Base-by-base conservation (phyloP, 2,888 invertebrate species). In the Halocaridina rubra region DNA sequence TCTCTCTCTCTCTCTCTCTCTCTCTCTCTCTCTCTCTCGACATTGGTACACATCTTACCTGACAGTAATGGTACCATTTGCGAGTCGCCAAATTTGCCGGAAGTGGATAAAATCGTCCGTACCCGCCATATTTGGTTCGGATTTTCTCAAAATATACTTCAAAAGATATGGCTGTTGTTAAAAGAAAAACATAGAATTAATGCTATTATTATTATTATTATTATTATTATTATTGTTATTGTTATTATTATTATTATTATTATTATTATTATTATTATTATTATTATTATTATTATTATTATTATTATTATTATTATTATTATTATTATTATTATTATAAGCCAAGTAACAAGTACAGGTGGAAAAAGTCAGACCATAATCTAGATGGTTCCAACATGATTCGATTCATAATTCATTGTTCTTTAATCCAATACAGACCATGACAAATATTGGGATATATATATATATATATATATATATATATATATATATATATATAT, bases 121-220 rank as follows among this genome's bases (percentile, higher is more conserved):
- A 81, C 2, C 85, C 85, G 4, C 85, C 85, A 46, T 77, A 80
- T 69, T 85, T 85, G 10, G 85, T 80, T 16, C 85, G 57, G 33
- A 85, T 80, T 76, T 85, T 85, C 61, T 85, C 80, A 30, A 85
- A 85, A 77, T 85, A 85, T n/a, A 85, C 85, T 46, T 85, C 85
- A 64, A 85, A 81, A 13, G 85, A 85, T 19, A 85, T 77, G 8
- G 85, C 85, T 85, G 85, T 29, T 27, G 1, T 32, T 8, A 64
- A 64, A 64, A 3, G n/a, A 1, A 29, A 22, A 10, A 64, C 3
- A 22, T 19, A 64, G 8, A 64, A 19, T 27, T n/a, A n/a, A n/a
- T n/a, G n/a, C n/a, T n/a, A n/a, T n/a, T n/a, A n/a, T n/a, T n/a
- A n/a, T n/a, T n/a, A n/a, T n/a, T n/a, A n/a, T n/a, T n/a, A n/a